Conservation (phyloP, 2,797 vertebrate species). For the Austrolebias charrua region DNA sequence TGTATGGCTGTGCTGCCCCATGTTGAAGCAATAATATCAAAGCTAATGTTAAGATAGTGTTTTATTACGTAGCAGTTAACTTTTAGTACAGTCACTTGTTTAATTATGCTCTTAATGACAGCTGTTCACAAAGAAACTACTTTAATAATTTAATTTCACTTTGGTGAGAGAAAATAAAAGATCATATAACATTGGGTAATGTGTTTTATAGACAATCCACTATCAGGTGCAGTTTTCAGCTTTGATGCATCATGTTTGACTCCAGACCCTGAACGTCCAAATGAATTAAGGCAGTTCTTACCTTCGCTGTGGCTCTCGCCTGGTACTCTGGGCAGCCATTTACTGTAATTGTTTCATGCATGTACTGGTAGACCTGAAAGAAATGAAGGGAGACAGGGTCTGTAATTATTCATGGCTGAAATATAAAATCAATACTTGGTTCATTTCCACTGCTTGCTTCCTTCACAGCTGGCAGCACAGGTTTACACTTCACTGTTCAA, state of each 20-base stretch:
- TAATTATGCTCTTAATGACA: constrained; percentile 29
- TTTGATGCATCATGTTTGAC: neutral
- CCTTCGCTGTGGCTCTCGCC: constrained; percentile 97
- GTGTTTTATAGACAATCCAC: constrained; percentile 25
- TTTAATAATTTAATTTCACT: constrained; percentile 9
- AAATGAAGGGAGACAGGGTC: constrained; percentile 32
- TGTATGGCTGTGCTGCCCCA: too few species aligned
- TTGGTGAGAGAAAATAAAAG: constrained; percentile 17
- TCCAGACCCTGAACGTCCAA: neutral
- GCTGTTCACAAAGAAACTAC: constrained; percentile 20
- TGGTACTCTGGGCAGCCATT: constrained; percentile 98
- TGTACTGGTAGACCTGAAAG: constrained; percentile 96
- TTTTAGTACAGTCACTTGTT: neutral
- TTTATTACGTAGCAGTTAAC: neutral
- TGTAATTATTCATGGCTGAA: constrained; percentile 21
- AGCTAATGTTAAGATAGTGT: neutral
- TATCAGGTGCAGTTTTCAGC: constrained; percentile 17
- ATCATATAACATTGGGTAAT: neutral
- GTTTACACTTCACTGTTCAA: neutral
- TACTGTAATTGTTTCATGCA: constrained; percentile 98
- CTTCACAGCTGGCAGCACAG: constrained; percentile 28
- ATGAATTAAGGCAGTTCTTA: constrained; percentile 65
- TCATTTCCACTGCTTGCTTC: constrained; percentile 40
- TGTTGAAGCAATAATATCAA: too few species aligned
- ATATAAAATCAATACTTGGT: constrained; percentile 19